Conservation (phyloP, 2,113 vertebrate genomes). For the Cryptotis parvus region DNA sequence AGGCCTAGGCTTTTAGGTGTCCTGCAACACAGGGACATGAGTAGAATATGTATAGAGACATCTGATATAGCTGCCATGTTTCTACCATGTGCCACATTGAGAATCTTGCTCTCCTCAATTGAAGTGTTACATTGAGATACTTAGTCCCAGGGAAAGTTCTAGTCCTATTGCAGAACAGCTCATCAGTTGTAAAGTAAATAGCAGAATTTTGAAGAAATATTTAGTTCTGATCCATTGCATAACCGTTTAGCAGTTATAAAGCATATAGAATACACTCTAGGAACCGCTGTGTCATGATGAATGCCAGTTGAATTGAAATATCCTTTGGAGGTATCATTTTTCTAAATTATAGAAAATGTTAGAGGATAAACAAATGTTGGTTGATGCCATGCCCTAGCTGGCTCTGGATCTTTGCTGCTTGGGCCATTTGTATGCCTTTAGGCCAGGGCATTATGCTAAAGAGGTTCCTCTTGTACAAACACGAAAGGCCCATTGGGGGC, state of each 20-base stretch:
- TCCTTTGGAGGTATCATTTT: neutral
- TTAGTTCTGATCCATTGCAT: too few relatives aligned
- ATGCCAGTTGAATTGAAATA: neutral
- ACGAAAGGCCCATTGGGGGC: too few relatives aligned
- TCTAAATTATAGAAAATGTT: neutral
- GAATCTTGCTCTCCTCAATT: neutral
- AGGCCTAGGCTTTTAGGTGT: too few relatives aligned
- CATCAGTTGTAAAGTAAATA: neutral
- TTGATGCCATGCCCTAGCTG: too few relatives aligned
- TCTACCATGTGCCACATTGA: too few relatives aligned
- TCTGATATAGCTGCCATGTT: accelerated
- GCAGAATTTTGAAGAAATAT: neutral
- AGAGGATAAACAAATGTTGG: neutral
- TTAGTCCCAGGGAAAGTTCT: neutral
- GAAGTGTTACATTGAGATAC: neutral
- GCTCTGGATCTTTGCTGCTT: too few relatives aligned
- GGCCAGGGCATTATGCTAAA: too few relatives aligned
- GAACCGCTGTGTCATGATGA: neutral
- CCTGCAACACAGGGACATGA: too few relatives aligned
- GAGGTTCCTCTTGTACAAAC: too few relatives aligned
- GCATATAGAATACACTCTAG: too few relatives aligned
- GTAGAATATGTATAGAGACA: neutral
- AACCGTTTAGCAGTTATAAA: too few relatives aligned
- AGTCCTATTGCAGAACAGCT: neutral
- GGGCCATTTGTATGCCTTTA: too few relatives aligned